Conservation (phyloP, 1,140 invertebrate species). For the Zaprionus nigranus region DNA sequence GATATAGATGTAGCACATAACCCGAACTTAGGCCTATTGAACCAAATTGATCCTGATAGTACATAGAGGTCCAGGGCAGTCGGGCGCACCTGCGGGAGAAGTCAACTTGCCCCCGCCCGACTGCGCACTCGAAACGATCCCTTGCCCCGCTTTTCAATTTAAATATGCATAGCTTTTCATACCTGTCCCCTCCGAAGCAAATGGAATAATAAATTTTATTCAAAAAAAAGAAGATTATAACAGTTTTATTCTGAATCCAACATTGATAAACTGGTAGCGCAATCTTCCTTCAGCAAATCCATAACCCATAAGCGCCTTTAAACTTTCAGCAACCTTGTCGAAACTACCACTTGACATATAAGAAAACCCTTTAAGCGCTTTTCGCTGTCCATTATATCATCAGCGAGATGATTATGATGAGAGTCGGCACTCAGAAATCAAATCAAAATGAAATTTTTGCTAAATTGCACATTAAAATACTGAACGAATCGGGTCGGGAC, state of each 20-base stretch:
- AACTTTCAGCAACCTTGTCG: neutral
- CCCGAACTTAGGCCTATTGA: slow-evolving; percentile 60
- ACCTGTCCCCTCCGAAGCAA: slow-evolving; percentile 50
- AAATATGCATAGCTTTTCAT: slow-evolving; percentile 29
- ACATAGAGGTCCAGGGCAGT: slow-evolving; percentile 35
- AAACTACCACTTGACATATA: neutral
- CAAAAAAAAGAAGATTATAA: slow-evolving; percentile 48
- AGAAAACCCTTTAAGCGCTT: neutral
- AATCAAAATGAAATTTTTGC: slow-evolving; percentile 56
- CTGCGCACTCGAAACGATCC: slow-evolving; percentile 24
- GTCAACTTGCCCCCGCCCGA: slow-evolving; percentile 18
- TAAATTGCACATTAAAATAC: slow-evolving; percentile 68
- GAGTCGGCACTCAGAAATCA: slow-evolving; percentile 36
- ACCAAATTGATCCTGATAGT: slow-evolving; percentile 79
- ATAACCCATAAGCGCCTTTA: neutral
- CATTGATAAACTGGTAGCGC: too few relatives aligned
- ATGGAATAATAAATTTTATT: slow-evolving; percentile 80
- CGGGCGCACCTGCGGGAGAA: neutral
- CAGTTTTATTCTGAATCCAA: too few relatives aligned
- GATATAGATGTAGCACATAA: neutral
- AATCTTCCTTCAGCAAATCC: too few relatives aligned
- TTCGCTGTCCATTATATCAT: slow-evolving; percentile 15
- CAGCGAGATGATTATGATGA: slow-evolving; percentile 20
- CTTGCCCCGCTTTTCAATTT: slow-evolving; percentile 15
- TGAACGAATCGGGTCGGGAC: neutral